These are phyloP conservation scores for Spisula subtruncata DNA, from an alignment of 2,888 invertebrate genomes.

Conservation along the genomic window DNA sequence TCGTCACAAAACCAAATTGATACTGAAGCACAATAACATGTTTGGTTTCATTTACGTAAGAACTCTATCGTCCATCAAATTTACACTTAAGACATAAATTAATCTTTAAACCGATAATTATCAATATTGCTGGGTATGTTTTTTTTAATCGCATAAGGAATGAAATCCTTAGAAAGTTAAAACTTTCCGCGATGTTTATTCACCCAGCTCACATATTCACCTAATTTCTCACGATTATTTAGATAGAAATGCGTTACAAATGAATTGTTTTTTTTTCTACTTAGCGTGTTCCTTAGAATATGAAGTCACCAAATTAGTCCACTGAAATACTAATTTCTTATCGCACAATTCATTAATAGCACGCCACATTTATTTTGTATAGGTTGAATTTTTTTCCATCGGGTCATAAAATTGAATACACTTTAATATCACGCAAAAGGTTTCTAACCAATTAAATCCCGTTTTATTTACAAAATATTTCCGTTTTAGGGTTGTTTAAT, in stretches of 20 bases:
- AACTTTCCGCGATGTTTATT: neutral
- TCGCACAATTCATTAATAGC: neutral
- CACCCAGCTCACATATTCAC: neutral
- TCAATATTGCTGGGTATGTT: neutral
- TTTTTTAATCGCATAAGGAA: neutral
- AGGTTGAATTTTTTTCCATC: neutral
- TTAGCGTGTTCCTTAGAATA: neutral
- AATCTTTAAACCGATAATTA: neutral
- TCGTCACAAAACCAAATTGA: neutral
- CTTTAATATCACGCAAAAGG: neutral
- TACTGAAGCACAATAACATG: neutral
- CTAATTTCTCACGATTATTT: neutral
- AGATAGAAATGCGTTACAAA: neutral
- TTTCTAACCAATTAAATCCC: conserved; percentile 8
- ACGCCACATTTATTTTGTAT: conserved; percentile 19
- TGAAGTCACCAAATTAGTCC: conserved; percentile 12
- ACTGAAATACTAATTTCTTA: neutral
- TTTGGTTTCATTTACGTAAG: neutral
- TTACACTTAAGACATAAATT: neutral
- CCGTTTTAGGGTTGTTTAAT: no score
- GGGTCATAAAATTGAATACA: neutral
- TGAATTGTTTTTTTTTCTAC: neutral
- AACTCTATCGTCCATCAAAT: neutral
- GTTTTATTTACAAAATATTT: neutral
- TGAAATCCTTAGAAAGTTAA: neutral